Evolutionary conservation across 2,797 vertebrate species (phyloP).

Genomic region (Hyperoplus lanceolatus): DNA sequence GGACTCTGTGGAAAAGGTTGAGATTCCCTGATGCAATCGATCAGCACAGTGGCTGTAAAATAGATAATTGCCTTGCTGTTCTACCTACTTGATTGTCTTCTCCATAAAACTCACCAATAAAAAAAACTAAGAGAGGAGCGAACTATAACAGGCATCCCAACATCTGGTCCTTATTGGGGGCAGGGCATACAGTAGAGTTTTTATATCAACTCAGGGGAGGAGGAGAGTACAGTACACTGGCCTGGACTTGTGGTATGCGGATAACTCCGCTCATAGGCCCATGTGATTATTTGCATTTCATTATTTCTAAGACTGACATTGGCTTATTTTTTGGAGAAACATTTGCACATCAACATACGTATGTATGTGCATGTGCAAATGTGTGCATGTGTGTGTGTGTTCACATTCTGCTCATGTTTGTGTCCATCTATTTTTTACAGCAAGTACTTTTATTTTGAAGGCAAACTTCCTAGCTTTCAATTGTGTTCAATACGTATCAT

Average conservation of each 20-base stretch:
- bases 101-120: constrained; percentile 62
- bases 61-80: constrained; percentile 43
- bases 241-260: constrained; percentile 1
- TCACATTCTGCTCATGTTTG: not conserved
- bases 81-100: constrained; percentile 46
- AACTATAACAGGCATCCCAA: constrained; percentile 29
- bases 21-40: constrained; percentile 69
- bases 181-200: constrained; percentile 36
- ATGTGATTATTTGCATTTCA: constrained; percentile 6
- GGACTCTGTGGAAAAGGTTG: constrained; percentile 59
- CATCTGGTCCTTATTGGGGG: constrained; percentile 50
- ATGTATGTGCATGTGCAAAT: too few relatives aligned
- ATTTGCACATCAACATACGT: not conserved
- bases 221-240: constrained; percentile 8
- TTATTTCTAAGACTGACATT: not conserved
- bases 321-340: not conserved
- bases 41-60: constrained; percentile 61
- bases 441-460: not conserved
- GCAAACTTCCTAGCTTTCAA: constrained; percentile 7
- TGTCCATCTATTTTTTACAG: not conserved
- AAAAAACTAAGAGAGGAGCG: constrained; percentile 18
- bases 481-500: not conserved
- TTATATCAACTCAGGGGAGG: constrained; percentile 25
- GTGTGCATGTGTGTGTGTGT: too few relatives aligned
- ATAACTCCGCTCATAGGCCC: constrained; percentile 19